phyloP scores from a whole-genome alignment of 2,888 invertebrate genomes.

The Lapara coniferarum region DNA sequence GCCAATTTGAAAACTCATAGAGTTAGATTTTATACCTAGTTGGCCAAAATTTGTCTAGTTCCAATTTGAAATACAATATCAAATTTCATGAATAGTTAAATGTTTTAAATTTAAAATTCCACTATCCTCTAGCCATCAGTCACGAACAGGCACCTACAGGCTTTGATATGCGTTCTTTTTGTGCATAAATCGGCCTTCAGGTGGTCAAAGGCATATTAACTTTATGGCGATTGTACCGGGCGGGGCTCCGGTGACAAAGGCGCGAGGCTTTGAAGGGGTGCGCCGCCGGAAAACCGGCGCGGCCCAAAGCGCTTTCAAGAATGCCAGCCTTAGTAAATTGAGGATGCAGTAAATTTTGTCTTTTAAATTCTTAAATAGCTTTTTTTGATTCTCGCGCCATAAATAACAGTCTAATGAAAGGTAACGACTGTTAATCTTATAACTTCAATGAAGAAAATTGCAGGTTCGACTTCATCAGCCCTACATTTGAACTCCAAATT shows the following conservation, averaged over 20 bases:
- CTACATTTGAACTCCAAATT: no score
- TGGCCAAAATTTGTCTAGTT: no score
- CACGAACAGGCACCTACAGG: background rate
- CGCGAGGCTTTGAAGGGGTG: slow-evolving; percentile 9
- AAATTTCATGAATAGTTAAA: no score
- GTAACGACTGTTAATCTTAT: background rate
- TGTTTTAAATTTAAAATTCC: no score
- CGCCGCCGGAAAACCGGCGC: background rate
- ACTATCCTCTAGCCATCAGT: no score
- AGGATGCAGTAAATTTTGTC: background rate
- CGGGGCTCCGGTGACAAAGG: slow-evolving; percentile 7
- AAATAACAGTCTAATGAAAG: no score
- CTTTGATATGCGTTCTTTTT: background rate
- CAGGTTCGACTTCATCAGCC: no score
- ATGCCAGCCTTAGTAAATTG: background rate
- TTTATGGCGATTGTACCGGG: background rate
- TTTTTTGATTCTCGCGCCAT: background rate
- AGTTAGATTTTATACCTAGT: no score
- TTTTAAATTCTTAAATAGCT: background rate
- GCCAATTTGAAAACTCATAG: no score
- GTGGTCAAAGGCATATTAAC: slow-evolving; percentile 21
- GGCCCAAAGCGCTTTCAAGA: background rate
- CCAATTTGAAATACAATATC: no score
- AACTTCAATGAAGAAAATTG: no score
- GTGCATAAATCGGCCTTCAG: slow-evolving; percentile 12